A percentile compares a stretch with the other conserved stretches of the same genome.
phyloP scores from a whole-genome alignment of 1,140 invertebrate species.

The Globodera rostochiensis region DNA sequence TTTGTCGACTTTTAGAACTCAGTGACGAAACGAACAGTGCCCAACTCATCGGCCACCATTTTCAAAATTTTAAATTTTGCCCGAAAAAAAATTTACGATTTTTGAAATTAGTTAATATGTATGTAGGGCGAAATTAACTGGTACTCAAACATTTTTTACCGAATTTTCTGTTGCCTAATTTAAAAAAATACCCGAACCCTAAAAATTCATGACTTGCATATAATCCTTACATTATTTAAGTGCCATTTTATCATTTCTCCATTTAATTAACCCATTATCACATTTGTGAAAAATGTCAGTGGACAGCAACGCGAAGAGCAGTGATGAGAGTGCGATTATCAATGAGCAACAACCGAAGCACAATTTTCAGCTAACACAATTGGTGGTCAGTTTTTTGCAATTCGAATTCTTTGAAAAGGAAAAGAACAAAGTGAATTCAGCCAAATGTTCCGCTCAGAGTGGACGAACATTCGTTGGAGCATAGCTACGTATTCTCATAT shows the following conservation, averaged over 20 bases:
- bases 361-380: neutral
- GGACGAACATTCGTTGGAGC: conserved; percentile 81
- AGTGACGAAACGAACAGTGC: no score
- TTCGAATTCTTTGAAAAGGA: neutral
- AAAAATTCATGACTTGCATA: no score
- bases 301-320: neutral
- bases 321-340: neutral
- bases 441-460: neutral
- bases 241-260: neutral
- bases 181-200: no score
- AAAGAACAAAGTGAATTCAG: neutral
- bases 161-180: no score
- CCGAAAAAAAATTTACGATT: no score
- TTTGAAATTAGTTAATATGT: no score
- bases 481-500: conserved; percentile 86
- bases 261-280: neutral
- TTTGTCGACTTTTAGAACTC: no score
- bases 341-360: neutral
- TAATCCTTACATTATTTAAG: no score
- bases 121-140: no score
- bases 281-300: neutral
- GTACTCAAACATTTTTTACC: no score
- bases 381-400: neutral
- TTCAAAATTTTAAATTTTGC: no score
- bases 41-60: no score